Evolutionary conservation across 2,113 vertebrate genomes (phyloP).

Genomic region (Apus apus): DNA sequence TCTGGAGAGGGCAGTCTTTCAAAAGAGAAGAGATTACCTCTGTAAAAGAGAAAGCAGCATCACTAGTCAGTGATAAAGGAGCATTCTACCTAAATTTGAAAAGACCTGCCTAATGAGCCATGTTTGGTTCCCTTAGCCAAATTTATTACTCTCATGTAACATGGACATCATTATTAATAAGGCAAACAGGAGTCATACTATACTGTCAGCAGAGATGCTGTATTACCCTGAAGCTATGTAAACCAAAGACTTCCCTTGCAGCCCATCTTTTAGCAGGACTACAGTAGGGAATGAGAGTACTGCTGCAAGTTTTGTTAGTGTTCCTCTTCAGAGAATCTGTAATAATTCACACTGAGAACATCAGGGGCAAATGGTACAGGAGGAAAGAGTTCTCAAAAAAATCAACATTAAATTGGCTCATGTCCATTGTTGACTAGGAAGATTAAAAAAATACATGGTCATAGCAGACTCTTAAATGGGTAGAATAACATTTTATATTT

Average conservation of each 20-base stretch:
- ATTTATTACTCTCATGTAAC: conserved; percentile 52
- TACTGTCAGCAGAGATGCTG: conserved; percentile 36
- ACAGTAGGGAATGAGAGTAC: neutral
- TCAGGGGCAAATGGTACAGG: neutral
- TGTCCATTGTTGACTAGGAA: neutral
- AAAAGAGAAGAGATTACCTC: neutral
- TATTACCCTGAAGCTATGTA: neutral
- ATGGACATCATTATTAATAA: conserved; percentile 61
- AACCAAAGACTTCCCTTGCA: neutral
- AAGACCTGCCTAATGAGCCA: conserved; percentile 43
- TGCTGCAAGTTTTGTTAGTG: neutral
- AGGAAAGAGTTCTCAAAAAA: neutral
- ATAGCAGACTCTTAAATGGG: neutral
- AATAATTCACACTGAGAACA: neutral
- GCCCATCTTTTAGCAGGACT: neutral
- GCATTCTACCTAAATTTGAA: conserved; percentile 45
- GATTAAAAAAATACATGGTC: neutral
- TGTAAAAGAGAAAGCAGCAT: neutral
- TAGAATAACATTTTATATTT: neutral
- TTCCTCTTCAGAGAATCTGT: neutral
- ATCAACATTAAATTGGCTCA: neutral
- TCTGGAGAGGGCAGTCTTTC: neutral
- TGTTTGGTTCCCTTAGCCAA: conserved; percentile 32
- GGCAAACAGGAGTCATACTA: conserved; percentile 20
- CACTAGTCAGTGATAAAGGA: neutral